A percentile compares a stretch with the other conserved stretches of the same genome.
Evolutionary conservation across 2,797 vertebrate genomes (phyloP).

Genomic region (Onychomys arenicola): DNA sequence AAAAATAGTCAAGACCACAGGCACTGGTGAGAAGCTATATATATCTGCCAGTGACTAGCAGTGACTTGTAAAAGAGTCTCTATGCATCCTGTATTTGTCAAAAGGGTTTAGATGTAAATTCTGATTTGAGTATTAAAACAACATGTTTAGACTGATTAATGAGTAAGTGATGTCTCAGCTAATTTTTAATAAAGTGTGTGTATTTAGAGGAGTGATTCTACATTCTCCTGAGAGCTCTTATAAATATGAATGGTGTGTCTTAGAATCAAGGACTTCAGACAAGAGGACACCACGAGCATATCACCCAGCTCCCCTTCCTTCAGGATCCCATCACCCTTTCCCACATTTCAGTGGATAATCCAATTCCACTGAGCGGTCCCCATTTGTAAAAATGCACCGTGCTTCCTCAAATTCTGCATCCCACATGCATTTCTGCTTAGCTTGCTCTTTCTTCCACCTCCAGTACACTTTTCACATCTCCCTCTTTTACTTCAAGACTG

Average conservation of each 20-base stretch:
- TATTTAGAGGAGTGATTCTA: conserved; percentile 20
- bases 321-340: background rate
- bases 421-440: background rate
- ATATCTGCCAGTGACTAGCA: conserved; percentile 1
- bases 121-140: conserved; percentile 45
- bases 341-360: background rate
- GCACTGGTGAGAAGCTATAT: conserved; percentile 34
- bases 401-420: background rate
- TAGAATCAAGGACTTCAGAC: background rate
- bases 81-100: conserved; percentile 4
- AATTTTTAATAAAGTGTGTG: conserved; percentile 52
- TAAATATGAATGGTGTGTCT: background rate
- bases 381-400: background rate
- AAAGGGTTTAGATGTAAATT: conserved; percentile 63
- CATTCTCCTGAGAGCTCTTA: conserved; percentile 33
- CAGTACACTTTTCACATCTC: conserved; percentile 16
- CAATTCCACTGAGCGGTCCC: background rate
- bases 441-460: background rate
- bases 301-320: background rate
- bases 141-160: background rate
- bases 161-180: conserved; percentile 45
- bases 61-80: conserved; percentile 41
- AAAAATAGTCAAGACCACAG: conserved; percentile 45
- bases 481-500: conserved; percentile 11
- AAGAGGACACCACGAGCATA: background rate